Percentiles rank a stretch among this genome's conserved stretches.
Evolutionary conservation across 2,113 vertebrate genomes (phyloP).

Genomic region (Cephalopterus ornatus): DNA sequence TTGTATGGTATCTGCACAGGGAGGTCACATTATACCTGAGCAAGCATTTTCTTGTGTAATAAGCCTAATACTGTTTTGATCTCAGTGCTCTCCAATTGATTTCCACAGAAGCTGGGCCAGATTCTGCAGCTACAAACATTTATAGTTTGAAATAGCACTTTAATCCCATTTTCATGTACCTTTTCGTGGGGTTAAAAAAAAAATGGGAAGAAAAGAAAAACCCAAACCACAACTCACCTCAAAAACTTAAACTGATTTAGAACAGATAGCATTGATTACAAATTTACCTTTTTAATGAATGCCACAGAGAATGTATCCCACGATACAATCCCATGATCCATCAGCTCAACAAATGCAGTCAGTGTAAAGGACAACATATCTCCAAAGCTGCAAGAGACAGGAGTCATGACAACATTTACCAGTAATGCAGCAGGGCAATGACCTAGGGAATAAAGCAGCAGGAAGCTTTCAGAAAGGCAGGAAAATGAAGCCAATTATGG

Average conservation of each 20-base stretch:
- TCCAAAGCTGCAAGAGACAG: constrained; percentile 88
- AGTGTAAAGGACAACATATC: constrained; percentile 97
- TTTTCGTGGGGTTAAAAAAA: not conserved
- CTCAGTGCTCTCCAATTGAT: not conserved
- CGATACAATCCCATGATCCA: constrained; percentile 98
- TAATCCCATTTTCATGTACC: not conserved
- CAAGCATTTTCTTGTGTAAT: not conserved
- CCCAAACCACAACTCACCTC: not conserved
- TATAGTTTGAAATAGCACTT: not conserved
- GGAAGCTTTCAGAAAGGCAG: constrained; percentile 22
- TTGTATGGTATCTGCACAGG: not conserved
- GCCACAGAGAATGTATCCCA: constrained; percentile 99
- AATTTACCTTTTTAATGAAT: constrained; percentile 98
- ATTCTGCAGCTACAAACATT: not conserved
- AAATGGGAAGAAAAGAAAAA: not conserved
- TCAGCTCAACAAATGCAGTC: constrained; percentile 98
- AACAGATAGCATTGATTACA: not conserved
- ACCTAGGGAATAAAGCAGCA: not conserved
- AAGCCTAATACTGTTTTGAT: not conserved
- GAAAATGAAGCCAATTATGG: not conserved
- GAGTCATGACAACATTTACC: constrained; percentile 47
- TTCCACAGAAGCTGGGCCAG: not conserved
- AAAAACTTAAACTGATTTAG: not conserved
- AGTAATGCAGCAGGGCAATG: not conserved
- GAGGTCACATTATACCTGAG: not conserved